Evolutionary conservation across 2,797 vertebrate genomes (phyloP).

Genomic region (Bovichtus variegatus): DNA sequence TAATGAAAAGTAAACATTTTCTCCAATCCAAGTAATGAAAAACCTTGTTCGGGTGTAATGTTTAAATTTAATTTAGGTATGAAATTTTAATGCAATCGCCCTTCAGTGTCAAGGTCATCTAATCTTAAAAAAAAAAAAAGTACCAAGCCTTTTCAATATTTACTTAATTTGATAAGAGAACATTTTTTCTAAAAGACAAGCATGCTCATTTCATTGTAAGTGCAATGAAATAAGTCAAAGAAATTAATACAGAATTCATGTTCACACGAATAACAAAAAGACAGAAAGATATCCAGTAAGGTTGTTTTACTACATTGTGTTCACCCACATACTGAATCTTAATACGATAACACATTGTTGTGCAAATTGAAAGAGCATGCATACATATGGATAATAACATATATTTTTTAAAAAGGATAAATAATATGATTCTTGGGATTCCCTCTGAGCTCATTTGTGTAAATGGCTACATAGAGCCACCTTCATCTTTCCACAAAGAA

Average conservation of each 20-base stretch:
- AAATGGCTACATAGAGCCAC: background rate
- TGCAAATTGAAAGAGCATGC: background rate
- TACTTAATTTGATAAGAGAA: constrained; percentile 13
- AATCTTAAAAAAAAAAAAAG: background rate
- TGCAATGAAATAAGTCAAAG: background rate
- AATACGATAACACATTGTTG: background rate
- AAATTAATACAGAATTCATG: background rate
- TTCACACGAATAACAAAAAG: background rate
- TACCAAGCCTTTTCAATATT: constrained; percentile 17
- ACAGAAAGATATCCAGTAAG: background rate
- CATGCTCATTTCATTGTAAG: background rate
- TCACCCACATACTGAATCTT: background rate
- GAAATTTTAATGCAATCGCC: background rate
- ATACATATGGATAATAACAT: no score
- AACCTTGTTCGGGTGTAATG: background rate
- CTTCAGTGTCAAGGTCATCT: constrained; percentile 47
- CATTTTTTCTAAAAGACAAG: background rate
- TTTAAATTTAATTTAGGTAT: background rate
- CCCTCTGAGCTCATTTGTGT: no score
- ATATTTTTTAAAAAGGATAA: no score
- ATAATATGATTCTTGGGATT: no score
- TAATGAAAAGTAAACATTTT: background rate
- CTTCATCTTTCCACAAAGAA: background rate
- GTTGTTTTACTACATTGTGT: background rate
- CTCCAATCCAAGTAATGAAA: background rate